Base-by-base conservation (phyloP, 2,797 vertebrate species). In the Macrochelys suwanniensis region DNA sequence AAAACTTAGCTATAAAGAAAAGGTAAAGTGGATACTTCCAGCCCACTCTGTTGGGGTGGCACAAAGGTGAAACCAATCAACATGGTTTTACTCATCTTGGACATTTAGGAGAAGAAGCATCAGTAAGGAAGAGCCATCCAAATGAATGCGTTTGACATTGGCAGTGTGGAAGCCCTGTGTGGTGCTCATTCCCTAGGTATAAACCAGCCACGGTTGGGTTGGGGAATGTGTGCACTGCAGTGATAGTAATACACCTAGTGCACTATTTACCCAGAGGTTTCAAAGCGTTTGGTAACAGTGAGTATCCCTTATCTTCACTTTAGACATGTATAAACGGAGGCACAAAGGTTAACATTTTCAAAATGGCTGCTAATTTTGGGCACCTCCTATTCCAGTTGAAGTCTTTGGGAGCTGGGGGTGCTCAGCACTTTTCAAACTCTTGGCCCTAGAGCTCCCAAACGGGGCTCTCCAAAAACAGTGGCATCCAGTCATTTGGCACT, bases 401-500 rank as follows among this genome's bases (percentile, higher is more conserved):
- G 13, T 49, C 45, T 42, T 31, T 49, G 74, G 28, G 13, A 77
- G 74, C 45, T 49, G 74, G 57, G 51, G 28, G 71, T 50, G 51
- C 57, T 57, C 17, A 8, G 54, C 84, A 33, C 68, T 3, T 16
- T 19, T 2, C 2, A 53, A n/a, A 33, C 45, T 8, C 25, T 54
- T 85, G 82, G 80, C 80, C 56, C 59, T 51, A 49, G 11, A 16
- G 28, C 12, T 49, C 42, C 15, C 26, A 31, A 28, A 26, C 28
- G 26, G 45, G 42, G 74, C 28, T 47, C 4, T 77, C 45, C 15
- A 17, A 26, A 10, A 26, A 7, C 74, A 77, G 74, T 47, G 26
- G 15, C 13, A 17, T 77, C 26, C 74, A 23, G 84, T 1, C n/a
- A 4, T 11, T 21, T 19, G 1, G 11, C 1, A 0, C n/a, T 6